A percentile compares a stretch with the other conserved stretches of the same genome.
These are phyloP conservation scores for Caenorhabditis latens DNA, from an alignment of 1,140 invertebrate genomes.

Conservation along the genomic window DNA sequence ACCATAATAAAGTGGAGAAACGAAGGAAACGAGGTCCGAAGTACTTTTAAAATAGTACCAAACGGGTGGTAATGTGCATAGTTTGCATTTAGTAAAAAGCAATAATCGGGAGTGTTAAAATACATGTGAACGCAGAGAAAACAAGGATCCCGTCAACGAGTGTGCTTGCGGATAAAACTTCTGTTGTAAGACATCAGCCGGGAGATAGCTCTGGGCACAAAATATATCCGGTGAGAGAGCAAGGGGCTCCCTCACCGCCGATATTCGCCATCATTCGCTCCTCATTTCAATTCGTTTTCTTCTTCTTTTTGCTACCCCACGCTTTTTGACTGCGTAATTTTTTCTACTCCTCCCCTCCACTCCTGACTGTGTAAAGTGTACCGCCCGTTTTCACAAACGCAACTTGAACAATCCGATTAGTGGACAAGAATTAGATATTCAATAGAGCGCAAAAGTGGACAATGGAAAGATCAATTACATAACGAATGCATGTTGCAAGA, in stretches of 20 bases:
- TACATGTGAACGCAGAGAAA: conserved; percentile 55
- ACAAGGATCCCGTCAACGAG: conserved; percentile 1
- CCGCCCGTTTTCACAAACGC: conserved; percentile 28
- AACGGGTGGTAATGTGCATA: conserved; percentile 19
- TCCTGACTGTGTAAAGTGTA: conserved; percentile 36
- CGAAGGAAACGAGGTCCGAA: neutral
- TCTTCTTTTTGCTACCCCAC: conserved; percentile 50
- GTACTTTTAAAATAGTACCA: neutral
- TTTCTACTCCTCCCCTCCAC: neutral
- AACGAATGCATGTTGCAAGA: conserved; percentile 49
- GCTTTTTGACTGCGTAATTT: conserved; percentile 55
- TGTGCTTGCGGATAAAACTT: conserved; percentile 40
- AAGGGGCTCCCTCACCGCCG: conserved; percentile 19
- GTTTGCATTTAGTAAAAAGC: neutral
- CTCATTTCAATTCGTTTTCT: conserved; percentile 55
- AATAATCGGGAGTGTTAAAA: conserved; percentile 35
- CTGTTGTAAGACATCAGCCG: conserved; percentile 50
- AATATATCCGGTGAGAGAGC: conserved; percentile 54
- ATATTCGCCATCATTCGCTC: conserved; percentile 55
- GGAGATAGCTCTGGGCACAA: conserved; percentile 46
- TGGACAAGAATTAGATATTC: conserved; percentile 56
- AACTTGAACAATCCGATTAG: conserved; percentile 56
- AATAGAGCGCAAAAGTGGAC: conserved; percentile 48
- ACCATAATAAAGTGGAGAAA: conserved; percentile 41
- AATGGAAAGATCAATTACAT: conserved; percentile 48